Conservation (phyloP, 2,113 vertebrate species). For the Oxyruncus cristatus region DNA sequence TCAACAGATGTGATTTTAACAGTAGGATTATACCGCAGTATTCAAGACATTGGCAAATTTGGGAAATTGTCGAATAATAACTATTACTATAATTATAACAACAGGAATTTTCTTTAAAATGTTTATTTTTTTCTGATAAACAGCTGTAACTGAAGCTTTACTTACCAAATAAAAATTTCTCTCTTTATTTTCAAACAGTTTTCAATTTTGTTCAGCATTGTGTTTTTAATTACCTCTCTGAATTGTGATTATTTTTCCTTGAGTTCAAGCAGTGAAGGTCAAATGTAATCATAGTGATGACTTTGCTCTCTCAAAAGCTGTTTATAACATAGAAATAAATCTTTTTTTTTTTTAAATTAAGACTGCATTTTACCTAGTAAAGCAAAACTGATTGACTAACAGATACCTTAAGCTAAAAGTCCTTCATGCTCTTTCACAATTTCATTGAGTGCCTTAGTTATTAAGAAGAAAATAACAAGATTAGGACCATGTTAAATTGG, state of each 20-base stretch:
- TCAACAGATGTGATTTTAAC: constrained; percentile 19
- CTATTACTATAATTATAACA: neutral
- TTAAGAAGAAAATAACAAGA: neutral
- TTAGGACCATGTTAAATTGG: neutral
- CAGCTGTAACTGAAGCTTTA: neutral
- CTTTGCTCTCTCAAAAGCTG: neutral
- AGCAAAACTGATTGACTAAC: neutral
- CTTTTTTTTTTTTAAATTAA: neutral
- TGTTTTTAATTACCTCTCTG: constrained; percentile 33
- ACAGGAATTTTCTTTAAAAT: neutral
- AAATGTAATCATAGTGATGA: neutral
- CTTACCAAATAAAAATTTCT: neutral
- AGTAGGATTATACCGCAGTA: neutral
- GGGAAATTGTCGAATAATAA: neutral
- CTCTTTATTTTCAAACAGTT: constrained; percentile 1
- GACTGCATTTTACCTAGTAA: neutral
- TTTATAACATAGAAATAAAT: neutral
- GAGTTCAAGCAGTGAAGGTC: neutral
- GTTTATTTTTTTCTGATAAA: neutral
- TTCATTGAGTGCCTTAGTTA: neutral
- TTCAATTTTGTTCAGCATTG: neutral
- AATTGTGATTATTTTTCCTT: constrained; percentile 3
- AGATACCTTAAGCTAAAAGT: neutral
- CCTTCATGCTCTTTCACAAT: neutral
- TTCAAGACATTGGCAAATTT: neutral